Percentiles rank a stretch among this genome's conserved stretches.
phyloP scores from a whole-genome alignment of 2,113 vertebrate genomes.

The Colaptes auratus region DNA sequence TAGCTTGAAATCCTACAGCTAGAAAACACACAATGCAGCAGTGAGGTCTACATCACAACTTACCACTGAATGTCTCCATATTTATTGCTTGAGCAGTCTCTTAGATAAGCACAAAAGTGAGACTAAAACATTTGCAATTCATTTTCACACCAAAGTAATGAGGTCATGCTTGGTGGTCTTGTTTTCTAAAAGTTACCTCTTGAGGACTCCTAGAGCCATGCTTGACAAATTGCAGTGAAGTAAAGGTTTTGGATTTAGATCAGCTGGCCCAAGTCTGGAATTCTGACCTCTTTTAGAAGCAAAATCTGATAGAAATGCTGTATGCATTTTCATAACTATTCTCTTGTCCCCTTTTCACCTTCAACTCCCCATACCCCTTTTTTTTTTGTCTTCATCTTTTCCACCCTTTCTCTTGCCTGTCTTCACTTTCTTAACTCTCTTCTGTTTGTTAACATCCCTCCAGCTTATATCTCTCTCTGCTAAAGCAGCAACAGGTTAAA shows the following conservation, averaged over 20 bases:
- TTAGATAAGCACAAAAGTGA: neutral
- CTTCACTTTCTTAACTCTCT: neutral
- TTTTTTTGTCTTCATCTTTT: neutral
- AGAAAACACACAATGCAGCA: neutral
- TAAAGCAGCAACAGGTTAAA: neutral
- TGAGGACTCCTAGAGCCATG: neutral
- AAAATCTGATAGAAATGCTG: neutral
- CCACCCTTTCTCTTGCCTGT: neutral
- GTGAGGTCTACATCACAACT: neutral
- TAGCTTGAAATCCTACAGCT: neutral
- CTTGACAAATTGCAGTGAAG: neutral
- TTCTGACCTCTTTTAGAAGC: neutral
- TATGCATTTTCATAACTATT: neutral
- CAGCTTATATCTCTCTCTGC: neutral
- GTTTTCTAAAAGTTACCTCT: neutral
- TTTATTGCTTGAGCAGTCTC: neutral
- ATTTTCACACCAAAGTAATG: neutral
- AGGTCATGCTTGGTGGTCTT: neutral
- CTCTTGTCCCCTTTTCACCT: neutral
- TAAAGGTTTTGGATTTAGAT: neutral
- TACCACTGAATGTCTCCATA: neutral
- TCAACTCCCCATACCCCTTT: neutral
- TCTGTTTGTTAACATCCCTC: neutral
- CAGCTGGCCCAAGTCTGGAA: neutral
- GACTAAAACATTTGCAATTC: neutral